Base-by-base conservation (phyloP, 2,113 vertebrate genomes). In the Myrmecophaga tridactyla region DNA sequence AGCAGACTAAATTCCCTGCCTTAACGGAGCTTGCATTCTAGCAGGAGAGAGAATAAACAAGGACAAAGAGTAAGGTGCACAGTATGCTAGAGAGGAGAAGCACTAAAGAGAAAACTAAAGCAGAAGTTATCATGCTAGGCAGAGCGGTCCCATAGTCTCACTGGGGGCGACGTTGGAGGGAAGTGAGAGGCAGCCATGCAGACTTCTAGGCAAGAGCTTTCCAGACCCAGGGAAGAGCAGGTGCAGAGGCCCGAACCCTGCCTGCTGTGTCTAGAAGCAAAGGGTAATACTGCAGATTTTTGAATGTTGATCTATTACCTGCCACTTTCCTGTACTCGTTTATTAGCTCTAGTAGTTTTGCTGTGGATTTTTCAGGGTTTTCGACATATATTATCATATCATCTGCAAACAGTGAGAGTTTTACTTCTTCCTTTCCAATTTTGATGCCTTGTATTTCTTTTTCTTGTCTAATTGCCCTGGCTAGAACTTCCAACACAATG, bases 181-280 rank as follows among this genome's bases (percentile, higher is more conserved):
- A 23, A 20, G 20, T 9, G 31, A 87, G 21, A 77, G n/a, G 56
- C 56, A 75, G 14, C 11, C 6, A 0, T 39, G 46, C 18, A 53
- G 14, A 27, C 43, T 80, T 63, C 60, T 18, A 7, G 77, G 48
- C 56, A 80, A 17, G 8, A 31, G 60, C n/a, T 20, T 63, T 34
- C 77, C 39, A 77, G 53, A 43, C 13, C 13, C 15, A 69, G 11
- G 31, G 17, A 48, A 25, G 13, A 36, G 39, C 69, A 34, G 23
- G 29, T 2, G 2, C 58, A 3, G 17, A 69, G 65, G 27, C 39
- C 72, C 1, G 0, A 23, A n/a, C 17, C 4, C 0, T n/a, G 70
- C 25, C 36, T 69, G 29, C 31, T 43, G 41, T 27, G 9, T 94
- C 78, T 29, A 7, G 31, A 34, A 69, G 53, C n/a, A 46, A 60